Evolutionary conservation across 2,797 vertebrate species (phyloP), one percentile per base, ranked within the genome.

Genomic region (Poecilia gillii): DNA sequence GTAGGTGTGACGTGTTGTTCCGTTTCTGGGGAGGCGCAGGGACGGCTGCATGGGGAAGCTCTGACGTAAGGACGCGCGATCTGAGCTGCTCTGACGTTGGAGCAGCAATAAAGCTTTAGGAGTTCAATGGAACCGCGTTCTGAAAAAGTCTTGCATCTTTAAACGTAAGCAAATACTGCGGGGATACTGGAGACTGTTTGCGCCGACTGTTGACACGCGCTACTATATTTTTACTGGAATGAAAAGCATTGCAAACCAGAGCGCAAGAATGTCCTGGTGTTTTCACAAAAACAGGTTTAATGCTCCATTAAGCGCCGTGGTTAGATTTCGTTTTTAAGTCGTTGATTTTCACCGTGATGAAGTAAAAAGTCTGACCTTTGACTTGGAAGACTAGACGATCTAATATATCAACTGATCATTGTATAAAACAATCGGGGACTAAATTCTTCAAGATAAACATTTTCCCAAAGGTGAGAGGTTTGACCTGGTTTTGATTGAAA

Each of bases 271-370:
- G 77, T 39, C 4, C 11, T 8, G 6, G 41, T 4, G 18, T 18
- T 80, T 59, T 68, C 20, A 25, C 59, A 28, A 51, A 73, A 82
- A 81, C 72, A 66, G 76, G 81, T 82, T 87, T 70, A 49, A 74
- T 25, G 41, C 66, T 74, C 20, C 25, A 13, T 36, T 43, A 70
- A 45, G 6, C 23, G 7, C 57, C 4, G 2, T 6, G 57, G n/a
- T 59, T 28, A 59, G 12, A 55, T 55, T n/a, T 39, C 23, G 13
- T 47, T 57, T 36, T 46, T 6, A n/a, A n/a, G n/a, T 31, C 1
- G 14, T 47, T 47, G n/a, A 72, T 53, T 74, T 51, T 55, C 25
- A 28, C 73, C 31, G 13, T 3, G 12, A 57, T 4, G 14, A 28
- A 55, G 53, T 55, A 18, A 11, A n/a, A 55, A 55, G 23, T 49